Evolutionary conservation across 2,797 vertebrate genomes (phyloP).

Genomic region (Gymnopithys bicolor): DNA sequence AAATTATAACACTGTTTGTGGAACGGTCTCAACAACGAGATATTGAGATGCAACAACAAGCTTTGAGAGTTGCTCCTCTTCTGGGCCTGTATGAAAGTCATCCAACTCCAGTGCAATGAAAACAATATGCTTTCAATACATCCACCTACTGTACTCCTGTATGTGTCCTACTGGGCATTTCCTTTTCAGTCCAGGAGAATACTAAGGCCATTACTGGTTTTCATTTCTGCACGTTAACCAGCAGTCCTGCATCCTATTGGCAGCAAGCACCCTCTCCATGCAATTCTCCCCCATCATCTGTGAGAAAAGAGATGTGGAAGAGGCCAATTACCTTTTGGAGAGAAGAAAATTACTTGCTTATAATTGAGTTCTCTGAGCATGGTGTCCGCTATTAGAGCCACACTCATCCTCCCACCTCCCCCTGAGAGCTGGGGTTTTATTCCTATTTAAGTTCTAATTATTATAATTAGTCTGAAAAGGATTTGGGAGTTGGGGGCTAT

Average conservation of each 20-base stretch:
- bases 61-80: neutral
- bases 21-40: neutral
- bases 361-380: conserved; percentile 50
- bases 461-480: conserved; percentile 64
- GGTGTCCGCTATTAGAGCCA: conserved; percentile 58
- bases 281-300: conserved; percentile 54
- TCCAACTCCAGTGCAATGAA: neutral
- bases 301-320: conserved; percentile 62
- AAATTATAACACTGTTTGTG: neutral
- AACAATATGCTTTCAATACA: neutral
- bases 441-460: conserved; percentile 67
- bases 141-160: neutral
- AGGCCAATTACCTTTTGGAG: conserved; percentile 55
- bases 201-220: conserved; percentile 12
- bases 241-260: conserved; percentile 19
- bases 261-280: neutral
- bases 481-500: conserved; percentile 72
- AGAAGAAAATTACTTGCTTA: conserved; percentile 66
- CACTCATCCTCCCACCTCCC: conserved; percentile 56
- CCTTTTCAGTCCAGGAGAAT: neutral
- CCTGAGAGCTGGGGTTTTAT: conserved; percentile 55
- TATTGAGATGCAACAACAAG: neutral
- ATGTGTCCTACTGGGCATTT: neutral
- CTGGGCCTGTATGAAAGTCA: neutral
- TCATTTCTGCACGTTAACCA: neutral